Evolutionary conservation across 1,140 invertebrate species (phyloP).

Genomic region (Penaeus indicus): DNA sequence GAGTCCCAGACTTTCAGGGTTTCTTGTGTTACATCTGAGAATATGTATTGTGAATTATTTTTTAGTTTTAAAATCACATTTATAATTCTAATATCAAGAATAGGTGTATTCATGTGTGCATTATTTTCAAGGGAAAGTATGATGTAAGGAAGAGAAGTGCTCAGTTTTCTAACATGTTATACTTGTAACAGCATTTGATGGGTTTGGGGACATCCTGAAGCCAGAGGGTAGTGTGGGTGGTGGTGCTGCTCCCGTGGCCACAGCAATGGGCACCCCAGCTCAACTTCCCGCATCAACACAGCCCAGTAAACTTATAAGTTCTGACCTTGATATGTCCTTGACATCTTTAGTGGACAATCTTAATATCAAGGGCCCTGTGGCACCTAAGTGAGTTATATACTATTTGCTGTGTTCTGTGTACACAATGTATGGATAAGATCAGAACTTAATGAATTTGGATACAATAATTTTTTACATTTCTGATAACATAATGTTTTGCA

Average conservation of each 20-base stretch:
- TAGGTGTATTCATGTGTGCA: too few species aligned
- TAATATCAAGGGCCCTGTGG: conserved; percentile 63
- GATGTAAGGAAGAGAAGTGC: too few species aligned
- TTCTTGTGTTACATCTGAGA: too few species aligned
- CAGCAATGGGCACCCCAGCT: conserved; percentile 38
- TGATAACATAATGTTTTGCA: background rate
- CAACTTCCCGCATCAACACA: conserved; percentile 21
- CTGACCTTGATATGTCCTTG: conserved; percentile 65
- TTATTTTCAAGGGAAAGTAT: too few species aligned
- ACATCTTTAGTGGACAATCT: conserved; percentile 66
- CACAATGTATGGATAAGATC: background rate
- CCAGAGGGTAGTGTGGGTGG: conserved; percentile 68
- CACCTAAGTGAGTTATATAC: conserved; percentile 62
- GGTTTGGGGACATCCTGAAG: conserved; percentile 80
- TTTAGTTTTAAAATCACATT: too few species aligned
- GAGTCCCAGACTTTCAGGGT: too few species aligned
- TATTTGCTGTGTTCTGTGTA: background rate
- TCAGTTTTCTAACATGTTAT: too few species aligned
- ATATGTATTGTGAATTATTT: too few species aligned
- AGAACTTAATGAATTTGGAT: background rate
- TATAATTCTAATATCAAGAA: too few species aligned
- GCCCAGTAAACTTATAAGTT: conserved; percentile 65
- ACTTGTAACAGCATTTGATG: conserved; percentile 76
- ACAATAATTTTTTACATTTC: background rate
- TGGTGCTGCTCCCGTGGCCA: conserved; percentile 10